Conservation (phyloP, 1,140 invertebrate species). For the Helicoverpa zea region DNA sequence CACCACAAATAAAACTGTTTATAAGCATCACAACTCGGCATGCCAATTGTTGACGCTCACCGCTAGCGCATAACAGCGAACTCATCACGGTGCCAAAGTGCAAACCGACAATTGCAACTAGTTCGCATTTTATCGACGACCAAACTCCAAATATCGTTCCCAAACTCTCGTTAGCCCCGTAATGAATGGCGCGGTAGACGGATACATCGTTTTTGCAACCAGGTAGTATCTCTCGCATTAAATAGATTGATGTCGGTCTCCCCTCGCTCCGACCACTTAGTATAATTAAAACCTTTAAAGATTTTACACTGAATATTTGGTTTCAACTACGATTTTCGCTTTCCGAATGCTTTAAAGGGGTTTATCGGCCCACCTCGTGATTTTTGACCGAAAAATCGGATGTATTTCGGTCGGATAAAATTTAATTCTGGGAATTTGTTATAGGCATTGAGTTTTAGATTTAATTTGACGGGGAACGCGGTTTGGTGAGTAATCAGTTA, state of each 20-base stretch:
- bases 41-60: constrained; percentile 27
- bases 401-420: constrained; percentile 18
- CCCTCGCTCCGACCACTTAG: constrained; percentile 66
- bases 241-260: constrained; percentile 73
- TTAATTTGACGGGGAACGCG: constrained; percentile 12
- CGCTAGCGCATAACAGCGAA: constrained; percentile 25
- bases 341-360: constrained; percentile 50
- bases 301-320: constrained; percentile 67
- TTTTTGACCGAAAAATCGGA: constrained; percentile 24
- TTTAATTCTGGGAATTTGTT: constrained; percentile 17
- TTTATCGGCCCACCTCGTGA: constrained; percentile 47
- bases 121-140: constrained; percentile 49
- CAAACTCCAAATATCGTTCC: constrained; percentile 26
- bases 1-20: background rate
- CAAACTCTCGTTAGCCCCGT: constrained; percentile 45
- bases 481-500: constrained; percentile 9
- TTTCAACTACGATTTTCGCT: constrained; percentile 61
- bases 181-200: constrained; percentile 70
- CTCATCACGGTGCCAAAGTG: constrained; percentile 49
- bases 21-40: constrained; percentile 19
- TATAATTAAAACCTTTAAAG: constrained; percentile 82
- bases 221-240: constrained; percentile 69
- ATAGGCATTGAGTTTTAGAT: constrained; percentile 6
- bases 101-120: constrained; percentile 51
- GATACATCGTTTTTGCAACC: constrained; percentile 57